Evolutionary conservation across 1,140 invertebrate genomes (phyloP).

Genomic region (Pygmarrhopalites habei): DNA sequence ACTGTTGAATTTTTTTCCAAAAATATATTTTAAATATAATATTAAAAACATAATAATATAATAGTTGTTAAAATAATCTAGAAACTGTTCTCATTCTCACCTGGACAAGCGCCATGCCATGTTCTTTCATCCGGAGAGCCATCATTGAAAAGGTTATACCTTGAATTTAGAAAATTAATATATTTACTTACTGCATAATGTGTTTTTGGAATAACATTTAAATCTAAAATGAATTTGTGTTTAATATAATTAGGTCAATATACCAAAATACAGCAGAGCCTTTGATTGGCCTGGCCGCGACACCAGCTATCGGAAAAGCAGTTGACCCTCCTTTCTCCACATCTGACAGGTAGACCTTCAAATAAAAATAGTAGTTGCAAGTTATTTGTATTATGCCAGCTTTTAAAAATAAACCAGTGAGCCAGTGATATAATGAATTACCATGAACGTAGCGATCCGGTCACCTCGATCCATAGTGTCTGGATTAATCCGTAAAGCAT

Average conservation of each 20-base stretch:
- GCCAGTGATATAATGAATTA: constrained; percentile 19
- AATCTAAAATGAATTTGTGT: no score
- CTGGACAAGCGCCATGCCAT: constrained; percentile 42
- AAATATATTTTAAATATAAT: no score
- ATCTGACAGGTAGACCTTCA: not conserved
- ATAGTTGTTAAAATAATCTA: no score
- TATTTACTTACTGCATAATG: no score
- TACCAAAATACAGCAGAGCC: constrained; percentile 43
- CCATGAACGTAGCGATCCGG: constrained; percentile 31
- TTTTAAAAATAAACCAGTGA: not conserved
- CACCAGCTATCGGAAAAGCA: constrained; percentile 43
- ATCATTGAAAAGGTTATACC: constrained; percentile 40
- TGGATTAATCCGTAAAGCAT: constrained; percentile 23
- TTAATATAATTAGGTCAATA: no score
- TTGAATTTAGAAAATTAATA: no score
- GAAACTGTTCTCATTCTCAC: no score
- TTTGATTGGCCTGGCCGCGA: constrained; percentile 39
- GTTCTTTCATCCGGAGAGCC: constrained; percentile 39
- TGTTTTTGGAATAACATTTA: no score
- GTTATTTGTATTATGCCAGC: not conserved
- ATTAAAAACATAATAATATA: no score
- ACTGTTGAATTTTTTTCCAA: no score
- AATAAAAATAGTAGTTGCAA: not conserved
- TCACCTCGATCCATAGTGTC: constrained; percentile 16
- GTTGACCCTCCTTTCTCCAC: constrained; percentile 42